Evolutionary conservation across 1,140 invertebrate species (phyloP).

Genomic region (Pararge aegeria): DNA sequence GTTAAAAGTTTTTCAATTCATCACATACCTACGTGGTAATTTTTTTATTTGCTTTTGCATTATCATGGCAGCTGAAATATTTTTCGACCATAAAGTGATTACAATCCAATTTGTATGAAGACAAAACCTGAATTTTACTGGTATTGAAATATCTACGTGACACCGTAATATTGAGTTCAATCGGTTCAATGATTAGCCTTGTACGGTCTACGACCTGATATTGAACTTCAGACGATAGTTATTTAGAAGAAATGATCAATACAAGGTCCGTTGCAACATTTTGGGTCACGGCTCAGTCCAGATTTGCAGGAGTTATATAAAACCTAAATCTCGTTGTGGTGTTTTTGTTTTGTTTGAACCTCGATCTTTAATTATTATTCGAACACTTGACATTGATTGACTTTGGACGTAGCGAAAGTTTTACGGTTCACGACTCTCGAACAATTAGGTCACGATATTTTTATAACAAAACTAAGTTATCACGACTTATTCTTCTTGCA

Average conservation of each 20-base stretch:
- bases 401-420: constrained; percentile 16
- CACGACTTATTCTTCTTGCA: too few species aligned
- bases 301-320: constrained; percentile 16
- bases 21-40: too few species aligned
- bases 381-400: constrained; percentile 21
- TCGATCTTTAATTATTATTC: constrained; percentile 10
- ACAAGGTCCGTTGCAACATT: constrained; percentile 45
- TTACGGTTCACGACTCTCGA: constrained; percentile 10
- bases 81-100: too few species aligned
- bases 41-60: too few species aligned
- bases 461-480: background rate
- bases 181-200: background rate
- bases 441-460: constrained; percentile 18
- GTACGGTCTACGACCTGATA: constrained; percentile 31
- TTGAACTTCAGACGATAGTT: constrained; percentile 51
- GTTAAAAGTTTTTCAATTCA: too few species aligned
- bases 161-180: background rate
- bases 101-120: too few species aligned
- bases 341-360: constrained; percentile 3
- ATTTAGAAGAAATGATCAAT: constrained; percentile 32
- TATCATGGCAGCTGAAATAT: too few species aligned
- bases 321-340: constrained; percentile 9
- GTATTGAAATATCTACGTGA: too few species aligned
- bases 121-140: too few species aligned
- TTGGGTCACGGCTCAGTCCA: constrained; percentile 43